Base-by-base conservation (phyloP, 2,888 invertebrate genomes). In the Pristionchus exspectatus region DNA sequence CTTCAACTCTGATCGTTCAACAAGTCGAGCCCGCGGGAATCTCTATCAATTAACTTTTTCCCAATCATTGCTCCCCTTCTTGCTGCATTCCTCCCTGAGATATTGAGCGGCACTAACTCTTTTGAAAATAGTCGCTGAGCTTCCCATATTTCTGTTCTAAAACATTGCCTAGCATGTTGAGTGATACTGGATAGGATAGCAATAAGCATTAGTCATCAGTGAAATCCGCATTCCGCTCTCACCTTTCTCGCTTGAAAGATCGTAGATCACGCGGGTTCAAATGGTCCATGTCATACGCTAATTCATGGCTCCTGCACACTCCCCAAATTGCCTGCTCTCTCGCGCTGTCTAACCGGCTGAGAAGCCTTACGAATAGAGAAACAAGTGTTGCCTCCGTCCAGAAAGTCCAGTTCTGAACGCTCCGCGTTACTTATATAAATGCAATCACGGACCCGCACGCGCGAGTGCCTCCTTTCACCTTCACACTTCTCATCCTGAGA, bases 191-290 rank as follows among this genome's bases (percentile, higher is more conserved):
- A 50, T 12, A 50, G 4, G 44, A 50, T 50, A 50, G 9, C 44
- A 50, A 50, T 50, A 50, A 50, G 44, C 44, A 50, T 77, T 7
- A 77, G 1, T 77, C 74, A 77, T 44, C 0, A 27, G 24, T 10
- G 74, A 74, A 33, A 77, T 77, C 44, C 74, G 74, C 74, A 77
- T 77, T 77, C 50, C 81, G 2, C 81, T 54, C 27, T 81, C n/a
- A 21, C n/a, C 54, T 24, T 27, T 50, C 81, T 50, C 50, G 74
- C 74, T 24, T 12, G 54, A 81, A 81, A 81, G 81, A 81, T 50
- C 81, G 81, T 81, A n/a, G 81, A 81, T 81, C 81, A 54, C n/a
- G n/a, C n/a, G 81, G 81, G 81, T 81, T 81, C 81, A 81, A 81
- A 81, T 81, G 81, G 50, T 81, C 50, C 81, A 81, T 81, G 81